These are phyloP conservation scores for Eilema sororculum DNA, from an alignment of 2,888 invertebrate species.

Conservation along the genomic window DNA sequence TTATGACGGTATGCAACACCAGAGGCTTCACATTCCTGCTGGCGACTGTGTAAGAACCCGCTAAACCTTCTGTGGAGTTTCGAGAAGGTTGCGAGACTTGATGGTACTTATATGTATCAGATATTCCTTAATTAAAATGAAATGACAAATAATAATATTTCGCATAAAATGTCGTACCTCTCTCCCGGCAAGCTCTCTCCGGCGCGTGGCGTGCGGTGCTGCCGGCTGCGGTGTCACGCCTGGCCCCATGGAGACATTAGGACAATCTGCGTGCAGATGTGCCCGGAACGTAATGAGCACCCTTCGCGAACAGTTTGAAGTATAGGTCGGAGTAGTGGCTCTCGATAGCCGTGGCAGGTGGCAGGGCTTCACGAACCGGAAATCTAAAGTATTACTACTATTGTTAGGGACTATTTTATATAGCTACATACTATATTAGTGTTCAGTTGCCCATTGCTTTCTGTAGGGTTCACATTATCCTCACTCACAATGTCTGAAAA, in stretches of 20 bases:
- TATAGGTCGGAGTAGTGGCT: neutral
- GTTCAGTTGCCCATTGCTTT: neutral
- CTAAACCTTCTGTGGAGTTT: neutral
- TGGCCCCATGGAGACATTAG: slow-evolving; percentile 54
- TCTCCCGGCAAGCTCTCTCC: neutral
- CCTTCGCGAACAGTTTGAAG: neutral
- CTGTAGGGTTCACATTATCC: neutral
- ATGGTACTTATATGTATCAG: neutral
- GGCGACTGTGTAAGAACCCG: no score
- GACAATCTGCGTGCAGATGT: slow-evolving; percentile 57
- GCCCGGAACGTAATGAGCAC: slow-evolving; percentile 55
- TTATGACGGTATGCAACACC: no score
- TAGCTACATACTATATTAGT: neutral
- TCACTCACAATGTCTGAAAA: no score
- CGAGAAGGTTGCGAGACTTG: neutral
- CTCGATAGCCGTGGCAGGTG: neutral
- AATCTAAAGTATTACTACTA: neutral
- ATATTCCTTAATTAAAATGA: no score
- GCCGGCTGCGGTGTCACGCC: no score
- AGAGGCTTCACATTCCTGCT: no score
- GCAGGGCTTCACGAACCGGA: neutral
- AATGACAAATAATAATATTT: neutral
- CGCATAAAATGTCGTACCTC: neutral
- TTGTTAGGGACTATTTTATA: neutral
- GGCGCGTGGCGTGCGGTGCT: neutral